Conservation (phyloP, 2,888 invertebrate species). For the Podotricha telesiphe region DNA sequence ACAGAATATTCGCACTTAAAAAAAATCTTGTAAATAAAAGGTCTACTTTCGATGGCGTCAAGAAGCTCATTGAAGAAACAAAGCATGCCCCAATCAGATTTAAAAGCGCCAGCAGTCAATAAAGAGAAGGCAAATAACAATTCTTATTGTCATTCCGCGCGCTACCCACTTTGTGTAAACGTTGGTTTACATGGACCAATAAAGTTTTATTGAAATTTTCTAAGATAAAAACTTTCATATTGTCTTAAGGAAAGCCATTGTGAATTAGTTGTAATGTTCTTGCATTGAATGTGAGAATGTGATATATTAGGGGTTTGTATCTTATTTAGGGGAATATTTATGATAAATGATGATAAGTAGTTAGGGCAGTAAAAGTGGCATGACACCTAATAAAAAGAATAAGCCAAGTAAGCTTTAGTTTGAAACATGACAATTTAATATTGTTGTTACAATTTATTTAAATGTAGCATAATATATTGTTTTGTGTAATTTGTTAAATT, state of each 20-base stretch:
- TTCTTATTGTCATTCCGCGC: slow-evolving; percentile 55
- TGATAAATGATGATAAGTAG: no score
- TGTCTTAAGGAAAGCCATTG: neutral
- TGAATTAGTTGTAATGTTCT: neutral
- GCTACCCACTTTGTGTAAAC: slow-evolving; percentile 43
- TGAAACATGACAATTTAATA: no score
- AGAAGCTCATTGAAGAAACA: slow-evolving; percentile 49
- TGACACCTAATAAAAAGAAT: no score
- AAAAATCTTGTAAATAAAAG: slow-evolving; percentile 8
- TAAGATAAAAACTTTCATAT: neutral
- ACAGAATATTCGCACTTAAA: slow-evolving; percentile 17
- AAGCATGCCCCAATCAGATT: slow-evolving; percentile 59
- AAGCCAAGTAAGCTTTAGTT: no score
- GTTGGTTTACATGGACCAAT: slow-evolving; percentile 34
- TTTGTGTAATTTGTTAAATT: no score
- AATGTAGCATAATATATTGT: no score
- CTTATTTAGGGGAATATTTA: no score
- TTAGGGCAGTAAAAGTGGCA: no score
- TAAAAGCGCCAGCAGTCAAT: slow-evolving; percentile 62
- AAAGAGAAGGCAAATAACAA: slow-evolving; percentile 55
- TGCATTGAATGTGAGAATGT: neutral
- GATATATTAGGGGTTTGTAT: neutral
- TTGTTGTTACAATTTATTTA: no score
- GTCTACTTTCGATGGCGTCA: slow-evolving; percentile 18
- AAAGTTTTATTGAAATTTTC: slow-evolving; percentile 27